Conservation (phyloP, 2,797 vertebrate genomes). For the Tenualosa thibaudeaui region DNA sequence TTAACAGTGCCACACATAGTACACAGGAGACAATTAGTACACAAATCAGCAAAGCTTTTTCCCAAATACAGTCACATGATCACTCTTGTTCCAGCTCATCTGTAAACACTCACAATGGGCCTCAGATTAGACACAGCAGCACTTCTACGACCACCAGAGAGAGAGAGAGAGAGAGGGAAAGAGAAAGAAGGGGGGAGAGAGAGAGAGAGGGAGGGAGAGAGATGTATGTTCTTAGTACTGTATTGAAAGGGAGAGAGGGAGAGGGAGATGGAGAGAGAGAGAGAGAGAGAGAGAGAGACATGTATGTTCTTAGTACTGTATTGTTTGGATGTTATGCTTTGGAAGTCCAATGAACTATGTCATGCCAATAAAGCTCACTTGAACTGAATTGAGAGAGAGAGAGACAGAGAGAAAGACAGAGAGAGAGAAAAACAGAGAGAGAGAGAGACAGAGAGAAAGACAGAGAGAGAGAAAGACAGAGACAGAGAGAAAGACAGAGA, state of each 20-base stretch:
- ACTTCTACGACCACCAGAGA: neutral
- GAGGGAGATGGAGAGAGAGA: neutral
- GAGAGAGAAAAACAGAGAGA: neutral
- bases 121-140: neutral
- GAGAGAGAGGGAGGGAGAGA: neutral
- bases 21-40: no score
- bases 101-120: neutral
- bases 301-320: no score
- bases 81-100: neutral
- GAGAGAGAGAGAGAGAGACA: neutral
- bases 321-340: no score
- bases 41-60: no score
- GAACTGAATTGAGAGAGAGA: neutral
- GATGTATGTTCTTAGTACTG: no score
- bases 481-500: no score
- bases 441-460: neutral
- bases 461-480: neutral
- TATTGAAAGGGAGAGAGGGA: neutral
- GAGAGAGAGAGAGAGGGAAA: neutral
- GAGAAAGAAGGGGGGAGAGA: neutral
- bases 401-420: neutral
- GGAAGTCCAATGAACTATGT: no score
- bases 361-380: no score
- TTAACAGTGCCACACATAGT: neutral
- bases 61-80: no score